Conservation (phyloP, 2,888 invertebrate species). For the Kuschelorhynchus macadamiae region DNA sequence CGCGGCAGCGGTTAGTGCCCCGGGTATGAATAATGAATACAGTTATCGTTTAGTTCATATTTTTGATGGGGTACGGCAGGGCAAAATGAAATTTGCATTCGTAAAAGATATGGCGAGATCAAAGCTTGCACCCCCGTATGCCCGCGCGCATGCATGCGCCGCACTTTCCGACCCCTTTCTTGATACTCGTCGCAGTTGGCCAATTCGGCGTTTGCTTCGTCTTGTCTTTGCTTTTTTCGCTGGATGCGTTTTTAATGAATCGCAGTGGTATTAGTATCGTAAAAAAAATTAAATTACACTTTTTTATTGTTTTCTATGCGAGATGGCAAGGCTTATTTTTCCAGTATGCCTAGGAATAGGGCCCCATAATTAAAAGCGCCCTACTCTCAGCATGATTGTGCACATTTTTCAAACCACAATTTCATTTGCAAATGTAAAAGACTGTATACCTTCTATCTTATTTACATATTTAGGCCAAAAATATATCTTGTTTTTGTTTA, state of each 20-base stretch:
- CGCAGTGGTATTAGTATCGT: too few relatives aligned
- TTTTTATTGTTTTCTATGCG: too few relatives aligned
- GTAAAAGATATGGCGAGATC: conserved; percentile 71
- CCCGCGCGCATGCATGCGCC: conserved; percentile 55
- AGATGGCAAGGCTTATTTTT: too few relatives aligned
- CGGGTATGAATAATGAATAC: conserved; percentile 75
- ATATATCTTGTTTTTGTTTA: too few relatives aligned
- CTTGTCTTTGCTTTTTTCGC: neutral
- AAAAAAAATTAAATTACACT: too few relatives aligned
- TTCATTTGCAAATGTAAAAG: too few relatives aligned
- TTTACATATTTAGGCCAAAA: too few relatives aligned
- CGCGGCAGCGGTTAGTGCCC: conserved; percentile 59
- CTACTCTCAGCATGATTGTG: too few relatives aligned
- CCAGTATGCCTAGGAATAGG: too few relatives aligned
- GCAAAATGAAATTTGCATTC: conserved; percentile 72
- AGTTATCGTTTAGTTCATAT: conserved; percentile 77
- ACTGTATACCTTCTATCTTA: too few relatives aligned
- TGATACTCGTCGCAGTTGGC: conserved; percentile 53
- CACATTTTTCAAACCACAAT: too few relatives aligned
- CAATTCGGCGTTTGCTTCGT: conserved; percentile 46
- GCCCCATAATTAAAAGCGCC: too few relatives aligned
- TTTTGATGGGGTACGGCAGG: conserved; percentile 71
- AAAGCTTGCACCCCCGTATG: conserved; percentile 63
- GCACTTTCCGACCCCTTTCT: conserved; percentile 53
- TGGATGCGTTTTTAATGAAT: conserved; percentile 17